phyloP scores from a whole-genome alignment of 2,888 invertebrate genomes.

The Macaria liturata region DNA sequence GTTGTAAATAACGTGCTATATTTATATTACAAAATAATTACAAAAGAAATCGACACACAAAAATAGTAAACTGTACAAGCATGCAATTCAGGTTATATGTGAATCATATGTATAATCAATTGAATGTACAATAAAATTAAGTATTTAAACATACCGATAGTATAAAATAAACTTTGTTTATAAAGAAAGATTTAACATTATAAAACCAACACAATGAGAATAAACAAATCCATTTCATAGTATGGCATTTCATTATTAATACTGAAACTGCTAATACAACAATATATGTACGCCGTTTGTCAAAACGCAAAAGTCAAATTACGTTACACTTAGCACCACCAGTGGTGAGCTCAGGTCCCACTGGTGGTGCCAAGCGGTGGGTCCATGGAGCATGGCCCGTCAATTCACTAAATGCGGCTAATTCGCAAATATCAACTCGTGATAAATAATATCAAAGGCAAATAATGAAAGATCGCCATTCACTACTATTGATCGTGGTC shows the following conservation, averaged over 20 bases:
- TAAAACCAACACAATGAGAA: slow-evolving; percentile 59
- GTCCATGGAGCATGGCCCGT: no score
- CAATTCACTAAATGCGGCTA: slow-evolving; percentile 6
- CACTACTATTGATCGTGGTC: slow-evolving; percentile 28
- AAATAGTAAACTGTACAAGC: slow-evolving; percentile 75
- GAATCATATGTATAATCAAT: slow-evolving; percentile 61
- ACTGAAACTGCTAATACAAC: slow-evolving; percentile 82
- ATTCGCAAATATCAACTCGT: slow-evolving; percentile 47
- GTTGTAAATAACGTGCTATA: slow-evolving; percentile 83
- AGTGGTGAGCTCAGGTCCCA: no score
- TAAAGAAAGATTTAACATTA: slow-evolving; percentile 57
- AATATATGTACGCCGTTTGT: slow-evolving; percentile 71
- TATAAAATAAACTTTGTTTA: slow-evolving; percentile 64
- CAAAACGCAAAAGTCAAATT: slow-evolving; percentile 26
- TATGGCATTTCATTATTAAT: slow-evolving; percentile 78
- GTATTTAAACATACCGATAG: slow-evolving; percentile 43
- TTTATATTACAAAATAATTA: slow-evolving; percentile 83
- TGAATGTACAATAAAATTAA: slow-evolving; percentile 69
- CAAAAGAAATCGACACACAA: slow-evolving; percentile 80
- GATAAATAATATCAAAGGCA: slow-evolving; percentile 42
- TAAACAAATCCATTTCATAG: slow-evolving; percentile 73
- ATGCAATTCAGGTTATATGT: slow-evolving; percentile 71
- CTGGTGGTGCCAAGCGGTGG: no score
- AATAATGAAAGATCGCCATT: slow-evolving; percentile 12
- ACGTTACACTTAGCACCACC: slow-evolving; percentile 9